phyloP scores from a whole-genome alignment of 2,113 vertebrate species.

The Pithys albifrons region DNA sequence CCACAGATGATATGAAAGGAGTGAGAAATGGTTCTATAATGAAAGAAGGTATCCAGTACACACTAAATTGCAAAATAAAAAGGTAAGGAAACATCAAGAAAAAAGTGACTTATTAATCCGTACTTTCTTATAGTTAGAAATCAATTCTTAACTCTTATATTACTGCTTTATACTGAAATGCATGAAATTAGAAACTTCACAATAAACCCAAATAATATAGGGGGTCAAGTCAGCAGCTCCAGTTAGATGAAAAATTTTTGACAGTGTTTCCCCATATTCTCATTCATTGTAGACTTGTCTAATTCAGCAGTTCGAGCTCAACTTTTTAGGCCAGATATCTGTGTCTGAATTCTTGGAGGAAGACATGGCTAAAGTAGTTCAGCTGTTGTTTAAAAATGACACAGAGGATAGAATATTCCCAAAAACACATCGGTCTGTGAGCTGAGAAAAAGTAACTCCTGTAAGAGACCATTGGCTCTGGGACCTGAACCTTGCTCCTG shows the following conservation, averaged over 20 bases:
- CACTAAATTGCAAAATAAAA: neutral
- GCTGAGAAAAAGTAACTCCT: neutral
- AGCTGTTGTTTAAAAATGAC: neutral
- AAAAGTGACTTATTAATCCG: neutral
- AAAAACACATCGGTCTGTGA: neutral
- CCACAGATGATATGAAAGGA: neutral
- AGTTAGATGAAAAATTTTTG: neutral
- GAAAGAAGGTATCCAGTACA: neutral
- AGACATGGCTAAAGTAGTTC: neutral
- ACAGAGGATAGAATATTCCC: neutral
- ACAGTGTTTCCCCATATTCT: neutral
- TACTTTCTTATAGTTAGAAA: neutral
- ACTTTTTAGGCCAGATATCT: neutral
- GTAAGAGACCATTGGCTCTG: neutral
- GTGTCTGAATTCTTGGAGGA: neutral
- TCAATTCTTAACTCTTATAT: neutral
- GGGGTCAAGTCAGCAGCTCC: neutral
- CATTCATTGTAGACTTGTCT: neutral
- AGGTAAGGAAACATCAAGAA: neutral
- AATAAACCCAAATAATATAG: neutral
- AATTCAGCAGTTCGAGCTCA: neutral
- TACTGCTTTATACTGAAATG: neutral
- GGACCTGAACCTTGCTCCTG: neutral
- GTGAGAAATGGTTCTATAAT: neutral
- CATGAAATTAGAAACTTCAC: neutral